Conservation (phyloP, 2,113 vertebrate species). For the Syngnathus typhle region DNA sequence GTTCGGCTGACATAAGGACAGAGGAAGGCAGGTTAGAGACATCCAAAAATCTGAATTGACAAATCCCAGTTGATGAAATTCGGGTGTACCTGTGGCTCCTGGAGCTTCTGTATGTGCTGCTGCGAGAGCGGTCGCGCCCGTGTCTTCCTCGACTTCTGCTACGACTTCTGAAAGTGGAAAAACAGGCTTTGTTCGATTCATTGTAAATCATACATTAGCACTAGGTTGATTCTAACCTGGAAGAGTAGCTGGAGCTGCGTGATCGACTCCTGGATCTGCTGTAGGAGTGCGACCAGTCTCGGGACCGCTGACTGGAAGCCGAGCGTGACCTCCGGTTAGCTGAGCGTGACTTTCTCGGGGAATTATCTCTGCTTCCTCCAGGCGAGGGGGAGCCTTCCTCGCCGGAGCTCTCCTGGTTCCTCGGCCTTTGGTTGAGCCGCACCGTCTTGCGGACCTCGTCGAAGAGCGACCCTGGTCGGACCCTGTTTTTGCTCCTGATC, state of each 20-base stretch:
- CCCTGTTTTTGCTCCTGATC: slow-evolving; percentile 90
- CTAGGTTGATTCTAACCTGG: slow-evolving; percentile 68
- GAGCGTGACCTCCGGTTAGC: slow-evolving; percentile 82
- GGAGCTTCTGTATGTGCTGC: slow-evolving; percentile 84
- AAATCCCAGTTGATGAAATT: not conserved
- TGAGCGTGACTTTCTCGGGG: slow-evolving; percentile 77
- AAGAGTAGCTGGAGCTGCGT: slow-evolving; percentile 81
- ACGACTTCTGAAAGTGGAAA: slow-evolving; percentile 44
- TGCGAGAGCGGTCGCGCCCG: slow-evolving; percentile 77
- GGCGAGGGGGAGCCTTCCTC: slow-evolving; percentile 78
- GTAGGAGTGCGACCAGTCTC: slow-evolving; percentile 73
- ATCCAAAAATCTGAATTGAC: not conserved
- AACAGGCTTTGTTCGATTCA: slow-evolving; percentile 61
- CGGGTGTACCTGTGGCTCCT: slow-evolving; percentile 74
- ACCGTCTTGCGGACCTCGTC: slow-evolving; percentile 96
- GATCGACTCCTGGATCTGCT: slow-evolving; percentile 84
- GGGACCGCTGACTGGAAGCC: slow-evolving; percentile 79
- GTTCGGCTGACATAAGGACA: slow-evolving; percentile 62
- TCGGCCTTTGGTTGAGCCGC: slow-evolving; percentile 85
- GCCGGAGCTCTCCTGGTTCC: slow-evolving; percentile 92
- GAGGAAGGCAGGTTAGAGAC: not conserved
- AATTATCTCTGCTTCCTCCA: slow-evolving; percentile 68
- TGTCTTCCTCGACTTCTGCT: slow-evolving; percentile 82
- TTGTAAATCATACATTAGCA: no score
- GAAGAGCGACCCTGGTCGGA: slow-evolving; percentile 91